A percentile compares a stretch with the other conserved stretches of the same genome.
Conservation (phyloP, 2,113 vertebrate species). For the Rhizomys pruinosus region DNA sequence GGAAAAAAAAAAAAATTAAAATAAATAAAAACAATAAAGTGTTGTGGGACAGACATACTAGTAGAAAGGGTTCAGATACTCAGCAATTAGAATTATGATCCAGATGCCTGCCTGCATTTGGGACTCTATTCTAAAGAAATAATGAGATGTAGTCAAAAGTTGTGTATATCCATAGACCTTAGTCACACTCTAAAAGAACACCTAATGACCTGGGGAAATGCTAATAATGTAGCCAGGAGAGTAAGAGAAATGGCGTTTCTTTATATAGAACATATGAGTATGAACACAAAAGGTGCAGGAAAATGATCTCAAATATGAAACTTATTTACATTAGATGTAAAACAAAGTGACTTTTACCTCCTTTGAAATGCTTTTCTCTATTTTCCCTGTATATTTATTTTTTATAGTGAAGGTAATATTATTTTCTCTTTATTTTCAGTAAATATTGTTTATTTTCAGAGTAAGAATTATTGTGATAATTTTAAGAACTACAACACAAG, state of each 20-base stretch:
- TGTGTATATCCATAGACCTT: not conserved
- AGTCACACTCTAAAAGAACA: not conserved
- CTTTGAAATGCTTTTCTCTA: conserved; percentile 10
- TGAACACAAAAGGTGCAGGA: not conserved
- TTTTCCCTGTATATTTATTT: not conserved
- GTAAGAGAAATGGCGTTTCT: not conserved
- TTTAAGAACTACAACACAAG: conserved; percentile 28
- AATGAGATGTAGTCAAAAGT: not conserved
- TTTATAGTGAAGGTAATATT: not conserved
- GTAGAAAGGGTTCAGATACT: not conserved
- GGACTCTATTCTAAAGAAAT: conserved; percentile 27
- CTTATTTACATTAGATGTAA: not conserved
- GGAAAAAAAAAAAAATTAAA: not conserved
- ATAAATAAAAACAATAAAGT: not conserved
- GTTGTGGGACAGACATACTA: not conserved
- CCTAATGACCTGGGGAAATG: conserved; percentile 17
- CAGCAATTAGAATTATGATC: conserved; percentile 9
- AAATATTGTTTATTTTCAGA: conserved; percentile 22
- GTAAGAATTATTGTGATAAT: not conserved
- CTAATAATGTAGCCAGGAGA: not conserved
- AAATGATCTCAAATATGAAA: not conserved
- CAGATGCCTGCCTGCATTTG: not conserved
- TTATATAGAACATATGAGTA: not conserved
- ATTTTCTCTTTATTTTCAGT: conserved; percentile 12
- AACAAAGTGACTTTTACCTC: conserved; percentile 26